A percentile compares a stretch with the other conserved stretches of the same genome.
Conservation (phyloP, 2,113 vertebrate genomes). For the Crotalus helleri region DNA sequence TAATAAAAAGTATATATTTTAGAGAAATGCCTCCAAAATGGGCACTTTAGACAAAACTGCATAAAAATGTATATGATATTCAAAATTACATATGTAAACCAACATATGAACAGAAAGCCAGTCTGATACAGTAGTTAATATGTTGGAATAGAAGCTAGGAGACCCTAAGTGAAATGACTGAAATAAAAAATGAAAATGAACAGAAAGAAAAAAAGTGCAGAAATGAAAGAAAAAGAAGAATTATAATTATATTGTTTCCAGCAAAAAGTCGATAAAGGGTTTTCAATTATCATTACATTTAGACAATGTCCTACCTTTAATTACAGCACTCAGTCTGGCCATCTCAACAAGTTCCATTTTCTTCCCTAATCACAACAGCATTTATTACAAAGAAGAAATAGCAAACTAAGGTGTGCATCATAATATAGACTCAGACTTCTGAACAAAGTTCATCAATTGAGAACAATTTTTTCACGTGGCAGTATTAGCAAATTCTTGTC, state of each 20-base stretch:
- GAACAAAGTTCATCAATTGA: neutral
- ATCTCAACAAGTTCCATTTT: neutral
- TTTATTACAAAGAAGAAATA: neutral
- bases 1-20: neutral
- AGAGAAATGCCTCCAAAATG: neutral
- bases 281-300: neutral
- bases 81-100: neutral
- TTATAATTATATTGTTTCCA: neutral
- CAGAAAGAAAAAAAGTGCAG: too few species aligned
- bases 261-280: neutral
- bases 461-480: neutral
- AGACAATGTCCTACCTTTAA: neutral
- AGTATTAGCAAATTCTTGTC: neutral
- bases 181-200: neutral
- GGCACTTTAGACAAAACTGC: neutral
- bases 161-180: neutral
- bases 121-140: neutral
- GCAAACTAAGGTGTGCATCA: neutral
- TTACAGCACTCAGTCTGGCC: neutral
- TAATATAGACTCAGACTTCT: neutral
- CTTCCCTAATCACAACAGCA: neutral
- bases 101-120: neutral
- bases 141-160: neutral
- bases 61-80: neutral
- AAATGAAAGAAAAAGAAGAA: too few species aligned